phyloP scores from a whole-genome alignment of 1,140 invertebrate genomes.

The Ceratosolen solmsi region DNA sequence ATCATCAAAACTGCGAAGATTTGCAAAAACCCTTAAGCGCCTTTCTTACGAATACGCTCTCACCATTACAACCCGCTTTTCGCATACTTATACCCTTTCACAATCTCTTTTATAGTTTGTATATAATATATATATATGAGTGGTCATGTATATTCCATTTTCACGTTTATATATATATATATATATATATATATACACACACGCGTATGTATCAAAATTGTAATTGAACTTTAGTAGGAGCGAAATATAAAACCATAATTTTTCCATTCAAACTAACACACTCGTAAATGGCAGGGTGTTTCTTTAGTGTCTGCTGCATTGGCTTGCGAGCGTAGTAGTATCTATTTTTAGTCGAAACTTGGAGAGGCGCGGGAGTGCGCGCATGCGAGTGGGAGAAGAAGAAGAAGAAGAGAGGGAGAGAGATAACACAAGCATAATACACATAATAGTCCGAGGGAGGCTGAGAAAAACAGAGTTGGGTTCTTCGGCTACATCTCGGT shows the following conservation, averaged over 20 bases:
- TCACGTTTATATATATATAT: no score
- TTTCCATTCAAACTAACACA: background rate
- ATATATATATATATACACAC: no score
- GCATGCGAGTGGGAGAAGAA: background rate
- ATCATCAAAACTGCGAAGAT: constrained; percentile 17
- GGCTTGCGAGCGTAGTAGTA: background rate
- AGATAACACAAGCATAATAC: background rate
- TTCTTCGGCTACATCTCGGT: background rate
- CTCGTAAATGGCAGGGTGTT: background rate
- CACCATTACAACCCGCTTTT: background rate
- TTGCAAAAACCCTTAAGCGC: background rate
- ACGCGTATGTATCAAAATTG: no score
- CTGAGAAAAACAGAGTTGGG: background rate
- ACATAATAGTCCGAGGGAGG: background rate
- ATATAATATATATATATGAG: no score
- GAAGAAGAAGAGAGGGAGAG: background rate
- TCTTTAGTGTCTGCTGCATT: background rate
- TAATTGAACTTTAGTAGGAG: background rate
- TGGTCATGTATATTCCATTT: no score
- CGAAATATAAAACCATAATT: background rate
- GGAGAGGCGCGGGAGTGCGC: background rate
- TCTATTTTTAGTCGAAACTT: constrained; percentile 4
- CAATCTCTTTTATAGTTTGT: no score
- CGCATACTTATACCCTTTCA: background rate
- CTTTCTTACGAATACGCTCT: background rate